Evolutionary conservation across 2,888 invertebrate species (phyloP), one percentile per base, ranked within the genome.

Genomic region (Pachydiplax longipennis): DNA sequence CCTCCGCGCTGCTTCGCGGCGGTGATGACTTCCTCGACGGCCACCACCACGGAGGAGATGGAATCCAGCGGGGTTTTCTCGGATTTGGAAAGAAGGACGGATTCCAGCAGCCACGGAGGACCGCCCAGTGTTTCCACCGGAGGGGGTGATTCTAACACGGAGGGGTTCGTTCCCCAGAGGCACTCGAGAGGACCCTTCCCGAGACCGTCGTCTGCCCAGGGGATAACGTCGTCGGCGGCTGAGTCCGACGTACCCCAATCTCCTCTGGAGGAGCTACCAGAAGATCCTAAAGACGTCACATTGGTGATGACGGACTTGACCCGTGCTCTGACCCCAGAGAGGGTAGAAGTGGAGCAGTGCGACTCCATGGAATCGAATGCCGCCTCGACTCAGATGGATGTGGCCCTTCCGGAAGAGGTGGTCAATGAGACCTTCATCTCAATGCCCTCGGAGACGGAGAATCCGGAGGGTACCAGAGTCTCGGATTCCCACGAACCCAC

Each of bases 61-160:
- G 98, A 98, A 93, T 98, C 98, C 0, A 98, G 98, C 93, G 98
- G 98, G 0, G 97, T 98, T 90, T 98, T 97, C 93, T 98, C 98
- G 0, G 98, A 98, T 93, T 96, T 97, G 91, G 98, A 98, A 93
- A 97, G 96, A 92, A 95, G 96, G 81, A 96, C 96, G 91, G 97
- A 97, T 92, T 95, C 95, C 91, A 94, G 94, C 90, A 37, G 22
- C n/a, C 73, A 73, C 0, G 73, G 73, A 25, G 73, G 73, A 25
- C 25, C 31, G 31, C 25, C 73, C 12, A 73, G 73, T 13, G 15
- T 25, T 73, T 73, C 73, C 1, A n/a, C 2, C 13, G 73, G 73
- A 25, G 40, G 91, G 40, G 35, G 90, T 0, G 93, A 93, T 91
- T 93, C 93, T 40, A 92, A 92, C 40, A 92, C 92, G 40, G 93